A percentile compares a stretch with the other conserved stretches of the same genome.
Conservation (phyloP, 1,140 invertebrate genomes). For the Drosophila virilis region DNA sequence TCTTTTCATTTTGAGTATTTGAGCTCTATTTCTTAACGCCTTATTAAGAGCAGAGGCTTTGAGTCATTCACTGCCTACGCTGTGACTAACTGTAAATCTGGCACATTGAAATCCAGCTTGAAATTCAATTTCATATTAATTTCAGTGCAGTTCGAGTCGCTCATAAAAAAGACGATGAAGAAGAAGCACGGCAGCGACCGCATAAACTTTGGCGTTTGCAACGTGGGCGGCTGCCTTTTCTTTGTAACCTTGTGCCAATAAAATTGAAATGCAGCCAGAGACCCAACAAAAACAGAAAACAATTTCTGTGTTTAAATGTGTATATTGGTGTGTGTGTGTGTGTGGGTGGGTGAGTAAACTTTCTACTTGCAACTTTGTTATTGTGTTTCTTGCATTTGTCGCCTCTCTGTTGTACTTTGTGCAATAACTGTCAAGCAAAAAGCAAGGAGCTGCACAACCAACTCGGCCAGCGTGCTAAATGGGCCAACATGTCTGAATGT, state of each 20-base stretch:
- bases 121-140: conserved; percentile 45
- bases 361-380: conserved; percentile 34
- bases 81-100: conserved; percentile 21
- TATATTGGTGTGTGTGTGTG: neutral
- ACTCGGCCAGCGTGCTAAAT: conserved; percentile 24
- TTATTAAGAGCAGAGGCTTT: conserved; percentile 15
- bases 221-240: conserved; percentile 12
- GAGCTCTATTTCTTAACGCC: conserved; percentile 6
- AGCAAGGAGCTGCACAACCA: neutral
- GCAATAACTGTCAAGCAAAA: conserved; percentile 29
- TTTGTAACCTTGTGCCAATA: conserved; percentile 71
- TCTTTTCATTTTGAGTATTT: conserved; percentile 3
- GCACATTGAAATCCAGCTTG: neutral
- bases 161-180: conserved; percentile 4
- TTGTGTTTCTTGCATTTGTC: conserved; percentile 20
- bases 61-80: conserved; percentile 24
- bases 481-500: conserved; percentile 33
- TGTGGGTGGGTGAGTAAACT: conserved; percentile 6
- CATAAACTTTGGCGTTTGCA: conserved; percentile 56
- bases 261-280: conserved; percentile 56
- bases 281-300: conserved; percentile 23
- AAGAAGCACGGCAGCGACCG: conserved; percentile 7
- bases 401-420: conserved; percentile 29
- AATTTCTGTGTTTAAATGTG: conserved; percentile 4
- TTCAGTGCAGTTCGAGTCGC: conserved; percentile 38